These are phyloP conservation scores for Bufo bufo DNA, from an alignment of 2,113 vertebrate species.

Conservation along the genomic window DNA sequence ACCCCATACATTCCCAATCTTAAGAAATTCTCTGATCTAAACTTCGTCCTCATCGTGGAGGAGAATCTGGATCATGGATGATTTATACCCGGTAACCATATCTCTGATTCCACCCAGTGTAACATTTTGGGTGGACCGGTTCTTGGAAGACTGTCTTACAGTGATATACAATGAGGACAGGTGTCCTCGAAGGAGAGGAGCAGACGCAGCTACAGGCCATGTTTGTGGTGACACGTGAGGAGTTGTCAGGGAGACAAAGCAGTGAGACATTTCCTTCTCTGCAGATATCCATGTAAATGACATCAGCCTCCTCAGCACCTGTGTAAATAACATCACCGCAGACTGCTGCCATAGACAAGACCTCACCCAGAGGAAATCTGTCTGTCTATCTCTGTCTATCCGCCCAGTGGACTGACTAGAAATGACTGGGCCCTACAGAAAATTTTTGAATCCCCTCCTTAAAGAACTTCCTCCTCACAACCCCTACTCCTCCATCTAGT, in stretches of 20 bases:
- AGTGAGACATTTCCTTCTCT: slow-evolving; percentile 32
- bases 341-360: neutral
- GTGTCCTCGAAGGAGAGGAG: no score
- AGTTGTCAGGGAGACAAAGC: neutral
- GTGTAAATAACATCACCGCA: neutral
- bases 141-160: neutral
- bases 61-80: no score
- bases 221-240: neutral
- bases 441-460: no score
- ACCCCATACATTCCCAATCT: no score
- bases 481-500: no score
- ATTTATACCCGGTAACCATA: no score
- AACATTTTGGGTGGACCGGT: neutral
- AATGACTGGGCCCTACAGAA: no score
- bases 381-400: no score
- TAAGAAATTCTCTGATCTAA: no score
- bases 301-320: neutral
- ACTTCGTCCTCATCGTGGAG: neutral
- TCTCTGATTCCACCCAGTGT: neutral
- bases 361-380: neutral
- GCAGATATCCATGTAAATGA: neutral
- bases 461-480: no score
- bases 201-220: neutral
- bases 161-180: neutral
- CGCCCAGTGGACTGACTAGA: no score